Evolutionary conservation across 1,140 invertebrate genomes (phyloP), one percentile per base, ranked within the genome.

Genomic region (Tetramorium parvispinum): DNA sequence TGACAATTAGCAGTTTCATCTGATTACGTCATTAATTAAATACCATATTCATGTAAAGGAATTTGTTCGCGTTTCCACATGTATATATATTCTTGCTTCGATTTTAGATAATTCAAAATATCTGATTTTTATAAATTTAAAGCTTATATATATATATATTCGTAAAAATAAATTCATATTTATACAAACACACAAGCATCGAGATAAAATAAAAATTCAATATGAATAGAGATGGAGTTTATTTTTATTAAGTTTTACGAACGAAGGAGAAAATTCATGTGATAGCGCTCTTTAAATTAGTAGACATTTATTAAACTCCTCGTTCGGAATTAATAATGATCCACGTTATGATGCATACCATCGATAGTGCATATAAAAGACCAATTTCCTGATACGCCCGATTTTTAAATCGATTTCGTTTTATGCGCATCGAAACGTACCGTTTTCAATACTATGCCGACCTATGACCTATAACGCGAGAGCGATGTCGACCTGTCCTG

Each of bases 391-490:
- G 61, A 68, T 75, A 73, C 40, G 49, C 13, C 63, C 24, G 79
- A 85, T 77, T 68, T 87, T 70, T 43, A 68, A 85, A 87, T 51
- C 63, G 51, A 70, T 85, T 32, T 16, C 32, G 37, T 16, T 40
- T 65, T 73, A 46, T 21, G 51, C 51, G 46, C 40, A 61, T 86
- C 55, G 27, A 79, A 51, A 66, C 51, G 16, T 49, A 27, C 57
- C 55, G 32, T 49, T 71, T 82, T 68, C 59, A 75, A 68, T 85
- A 61, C 5, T 18, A 55, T 21, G 68, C 57, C 57, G 63, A 87
- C 43, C 70, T 71, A n/a, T 65, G 70, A 76, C 79, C 85, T 83
- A 75, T 66, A 87, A 83, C 85, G 79, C 24, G 24, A 85, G 40
- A 65, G 18, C 76, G 43, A 79, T 51, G 59, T 51, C 76, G 11